Conservation (phyloP, 2,888 invertebrate genomes). For the Poecilus cupreus region DNA sequence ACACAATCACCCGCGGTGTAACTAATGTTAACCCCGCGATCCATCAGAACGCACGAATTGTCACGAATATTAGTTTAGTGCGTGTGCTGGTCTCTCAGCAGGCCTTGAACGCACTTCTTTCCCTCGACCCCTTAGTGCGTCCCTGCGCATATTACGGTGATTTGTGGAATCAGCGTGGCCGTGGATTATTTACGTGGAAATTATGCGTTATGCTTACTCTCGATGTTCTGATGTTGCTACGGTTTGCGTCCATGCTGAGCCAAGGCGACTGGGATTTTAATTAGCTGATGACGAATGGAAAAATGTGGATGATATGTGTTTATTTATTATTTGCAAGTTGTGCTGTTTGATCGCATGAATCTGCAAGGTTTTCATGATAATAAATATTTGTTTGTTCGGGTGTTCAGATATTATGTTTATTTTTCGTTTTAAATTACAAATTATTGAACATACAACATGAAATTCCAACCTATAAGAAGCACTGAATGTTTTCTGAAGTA, state of each 20-base stretch:
- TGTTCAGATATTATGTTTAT: too few species aligned
- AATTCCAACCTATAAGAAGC: too few species aligned
- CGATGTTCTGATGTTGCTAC: slow-evolving; percentile 12
- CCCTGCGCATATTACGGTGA: slow-evolving; percentile 6
- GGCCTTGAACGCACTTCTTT: background rate
- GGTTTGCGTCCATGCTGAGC: slow-evolving; percentile 21
- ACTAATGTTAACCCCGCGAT: slow-evolving; percentile 33
- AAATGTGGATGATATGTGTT: background rate
- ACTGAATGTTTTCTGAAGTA: too few species aligned
- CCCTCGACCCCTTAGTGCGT: background rate
- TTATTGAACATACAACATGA: too few species aligned
- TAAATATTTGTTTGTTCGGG: background rate
- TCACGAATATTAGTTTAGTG: slow-evolving; percentile 39
- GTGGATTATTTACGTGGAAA: slow-evolving; percentile 46
- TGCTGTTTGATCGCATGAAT: too few species aligned
- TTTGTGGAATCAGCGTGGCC: slow-evolving; percentile 41
- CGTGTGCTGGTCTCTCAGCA: background rate
- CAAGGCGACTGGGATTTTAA: slow-evolving; percentile 36
- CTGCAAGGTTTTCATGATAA: too few species aligned
- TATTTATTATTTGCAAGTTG: slow-evolving; percentile 6
- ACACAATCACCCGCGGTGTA: slow-evolving; percentile 26
- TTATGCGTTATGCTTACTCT: slow-evolving; percentile 31
- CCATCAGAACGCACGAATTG: slow-evolving; percentile 27
- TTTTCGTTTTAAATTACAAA: too few species aligned
- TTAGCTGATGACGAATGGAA: slow-evolving; percentile 31